Evolutionary conservation across 2,113 vertebrate genomes (phyloP), one percentile per base, ranked within the genome.

Genomic region (Cephalopterus ornatus): DNA sequence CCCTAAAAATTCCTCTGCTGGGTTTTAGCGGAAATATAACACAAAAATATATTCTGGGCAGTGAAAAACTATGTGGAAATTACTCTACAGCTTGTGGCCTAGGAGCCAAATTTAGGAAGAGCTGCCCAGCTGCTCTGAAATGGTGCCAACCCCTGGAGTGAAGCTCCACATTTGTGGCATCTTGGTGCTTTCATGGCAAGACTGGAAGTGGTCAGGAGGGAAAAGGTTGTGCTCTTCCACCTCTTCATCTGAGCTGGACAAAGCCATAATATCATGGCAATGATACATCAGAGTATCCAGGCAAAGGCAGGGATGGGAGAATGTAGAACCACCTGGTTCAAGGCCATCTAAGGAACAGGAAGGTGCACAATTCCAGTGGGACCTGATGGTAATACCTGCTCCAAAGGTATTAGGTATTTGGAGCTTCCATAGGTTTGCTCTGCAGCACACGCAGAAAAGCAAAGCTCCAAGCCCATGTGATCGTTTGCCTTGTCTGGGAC

Each of bases 91-190:
- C 6, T 20, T 56, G 37, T 47, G 41, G 44, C 12, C 62, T 61
- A 44, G 42, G 2, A 52, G 35, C 6, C 24, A 62, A 33, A 24
- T 70, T 47, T 9, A 37, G 26, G 59, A 5, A 20, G 62, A 83
- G 26, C 20, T 87, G 8, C 32, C 30, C 32, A 39, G 22, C 12
- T 52, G 21, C 30, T 44, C n/a, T 62, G 44, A 21, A 42, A 35
- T 1, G 1, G 9, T 68, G 32, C 17, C 2, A 4, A 5, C 5
- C 7, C 41, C 79, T 41, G 33, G 17, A 9, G 39, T 6, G 8
- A 56, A 58, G n/a, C 14, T 73, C 58, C 23, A 20, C 14, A 1
- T 62, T 47, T 33, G 8, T 24, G 81, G 21, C 58, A 53, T 19
- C 9, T 61, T 4, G 3, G 17, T 47, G 33, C 33, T 52, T 79